Evolutionary conservation across 2,113 vertebrate species (phyloP).

Genomic region (Micronycteris hirsuta): DNA sequence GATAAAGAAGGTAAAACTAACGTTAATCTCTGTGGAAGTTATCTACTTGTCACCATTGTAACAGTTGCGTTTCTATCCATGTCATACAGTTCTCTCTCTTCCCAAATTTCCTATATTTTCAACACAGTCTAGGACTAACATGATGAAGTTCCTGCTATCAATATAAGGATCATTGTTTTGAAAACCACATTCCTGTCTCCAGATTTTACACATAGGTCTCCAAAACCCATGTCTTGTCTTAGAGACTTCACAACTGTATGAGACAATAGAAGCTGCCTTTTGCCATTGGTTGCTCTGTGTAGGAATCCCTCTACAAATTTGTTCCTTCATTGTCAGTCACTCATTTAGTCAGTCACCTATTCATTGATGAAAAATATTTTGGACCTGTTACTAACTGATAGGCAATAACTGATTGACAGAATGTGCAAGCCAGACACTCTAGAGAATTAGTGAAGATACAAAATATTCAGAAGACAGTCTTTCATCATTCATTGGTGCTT

Average conservation of each 20-base stretch:
- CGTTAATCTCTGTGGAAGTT: neutral
- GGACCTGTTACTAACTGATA: neutral
- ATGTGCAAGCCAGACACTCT: neutral
- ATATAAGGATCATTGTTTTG: conserved; percentile 8
- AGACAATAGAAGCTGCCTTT: neutral
- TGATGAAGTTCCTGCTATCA: neutral
- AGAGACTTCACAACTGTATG: neutral
- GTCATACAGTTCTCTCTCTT: neutral
- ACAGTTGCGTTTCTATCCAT: neutral
- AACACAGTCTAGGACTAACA: neutral
- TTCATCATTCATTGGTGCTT: neutral
- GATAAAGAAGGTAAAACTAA: conserved; percentile 37
- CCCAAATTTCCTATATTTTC: neutral
- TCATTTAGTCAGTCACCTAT: neutral
- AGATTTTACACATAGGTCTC: neutral
- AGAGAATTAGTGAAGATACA: conserved; percentile 18
- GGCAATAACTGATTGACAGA: neutral
- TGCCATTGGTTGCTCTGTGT: neutral
- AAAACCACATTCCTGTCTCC: neutral
- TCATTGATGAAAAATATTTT: neutral
- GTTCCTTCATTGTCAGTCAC: neutral
- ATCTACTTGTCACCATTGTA: conserved; percentile 20
- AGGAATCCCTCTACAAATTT: neutral
- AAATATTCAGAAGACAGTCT: neutral
- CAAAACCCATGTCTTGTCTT: neutral